Evolutionary conservation across 2,113 vertebrate genomes (phyloP).

Genomic region (Ariopsis seemanni): DNA sequence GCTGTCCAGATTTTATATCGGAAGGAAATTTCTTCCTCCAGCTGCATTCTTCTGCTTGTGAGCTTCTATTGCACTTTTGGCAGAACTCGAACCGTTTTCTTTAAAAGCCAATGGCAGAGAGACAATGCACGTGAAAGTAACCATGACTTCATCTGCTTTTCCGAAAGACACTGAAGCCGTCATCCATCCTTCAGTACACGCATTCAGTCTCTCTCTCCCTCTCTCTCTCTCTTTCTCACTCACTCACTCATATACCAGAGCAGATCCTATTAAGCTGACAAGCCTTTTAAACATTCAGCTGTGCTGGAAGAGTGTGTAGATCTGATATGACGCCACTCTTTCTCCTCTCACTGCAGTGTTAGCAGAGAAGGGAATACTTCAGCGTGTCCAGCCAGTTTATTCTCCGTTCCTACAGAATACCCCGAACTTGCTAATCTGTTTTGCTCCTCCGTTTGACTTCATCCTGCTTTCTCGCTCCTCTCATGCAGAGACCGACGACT

Average conservation of each 20-base stretch:
- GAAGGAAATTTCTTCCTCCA: not conserved
- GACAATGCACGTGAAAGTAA: slow-evolving; percentile 47
- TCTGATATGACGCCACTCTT: slow-evolving; percentile 4
- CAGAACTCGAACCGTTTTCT: not conserved
- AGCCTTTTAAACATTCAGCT: slow-evolving; percentile 36
- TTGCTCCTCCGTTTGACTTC: not conserved
- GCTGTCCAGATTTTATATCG: not conserved
- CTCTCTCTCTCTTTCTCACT: slow-evolving; percentile 43
- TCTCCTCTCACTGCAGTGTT: slow-evolving; percentile 21
- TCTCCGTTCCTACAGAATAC: not conserved
- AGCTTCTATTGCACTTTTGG: not conserved
- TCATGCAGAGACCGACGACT: slow-evolving; percentile 93
- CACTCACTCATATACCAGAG: slow-evolving; percentile 49
- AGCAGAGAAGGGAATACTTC: slow-evolving; percentile 29
- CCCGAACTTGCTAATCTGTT: not conserved
- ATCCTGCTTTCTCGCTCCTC: slow-evolving; percentile 49
- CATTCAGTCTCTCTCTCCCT: slow-evolving; percentile 42
- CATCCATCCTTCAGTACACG: slow-evolving; percentile 18
- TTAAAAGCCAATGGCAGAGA: slow-evolving; percentile 32
- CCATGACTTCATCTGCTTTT: slow-evolving; percentile 72
- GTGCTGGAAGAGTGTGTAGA: not conserved
- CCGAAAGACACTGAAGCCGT: slow-evolving; percentile 58
- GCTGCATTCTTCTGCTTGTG: slow-evolving; percentile 5
- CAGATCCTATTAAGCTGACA: slow-evolving; percentile 44
- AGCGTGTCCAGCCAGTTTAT: slow-evolving; percentile 52